These are phyloP conservation scores for Glyphotaelius pellucidus DNA, from an alignment of 2,888 invertebrate species.

Conservation along the genomic window DNA sequence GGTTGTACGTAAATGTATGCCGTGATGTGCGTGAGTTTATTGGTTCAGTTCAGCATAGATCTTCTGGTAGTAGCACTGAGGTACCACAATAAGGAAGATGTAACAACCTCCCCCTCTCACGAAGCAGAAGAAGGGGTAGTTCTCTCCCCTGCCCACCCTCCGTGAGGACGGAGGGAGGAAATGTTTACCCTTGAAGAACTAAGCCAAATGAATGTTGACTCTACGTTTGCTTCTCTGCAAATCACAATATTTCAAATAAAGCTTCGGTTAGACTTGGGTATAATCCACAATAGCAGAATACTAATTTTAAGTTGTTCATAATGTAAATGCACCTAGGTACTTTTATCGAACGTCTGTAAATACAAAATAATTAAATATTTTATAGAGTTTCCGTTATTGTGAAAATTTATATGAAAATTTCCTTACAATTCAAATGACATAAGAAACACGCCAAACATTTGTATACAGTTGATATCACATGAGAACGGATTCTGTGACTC, in stretches of 20 bases:
- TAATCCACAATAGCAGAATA: not conserved
- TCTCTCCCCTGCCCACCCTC: not conserved
- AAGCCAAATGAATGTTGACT: constrained; percentile 65
- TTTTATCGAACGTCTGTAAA: too few species aligned
- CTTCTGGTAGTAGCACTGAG: not conserved
- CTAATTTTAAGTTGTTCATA: not conserved
- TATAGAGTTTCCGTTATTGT: not conserved
- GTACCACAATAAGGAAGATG: not conserved
- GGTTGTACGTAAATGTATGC: not conserved
- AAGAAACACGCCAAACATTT: too few species aligned
- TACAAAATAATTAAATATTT: not conserved
- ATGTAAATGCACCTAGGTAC: not conserved
- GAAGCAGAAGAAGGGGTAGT: not conserved
- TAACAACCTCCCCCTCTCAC: constrained; percentile 20
- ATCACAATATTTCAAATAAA: constrained; percentile 61
- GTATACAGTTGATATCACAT: too few species aligned
- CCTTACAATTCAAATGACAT: too few species aligned
- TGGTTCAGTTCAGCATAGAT: not conserved
- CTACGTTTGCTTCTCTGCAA: constrained; percentile 63
- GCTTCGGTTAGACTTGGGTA: not conserved
- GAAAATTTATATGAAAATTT: not conserved
- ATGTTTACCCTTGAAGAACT: constrained; percentile 64
- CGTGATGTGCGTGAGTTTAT: not conserved
- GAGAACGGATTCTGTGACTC: too few species aligned
- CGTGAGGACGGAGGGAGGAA: constrained; percentile 39